These are phyloP conservation scores for Urocitellus parryii DNA, from an alignment of 2,113 vertebrate genomes.

Conservation along the genomic window DNA sequence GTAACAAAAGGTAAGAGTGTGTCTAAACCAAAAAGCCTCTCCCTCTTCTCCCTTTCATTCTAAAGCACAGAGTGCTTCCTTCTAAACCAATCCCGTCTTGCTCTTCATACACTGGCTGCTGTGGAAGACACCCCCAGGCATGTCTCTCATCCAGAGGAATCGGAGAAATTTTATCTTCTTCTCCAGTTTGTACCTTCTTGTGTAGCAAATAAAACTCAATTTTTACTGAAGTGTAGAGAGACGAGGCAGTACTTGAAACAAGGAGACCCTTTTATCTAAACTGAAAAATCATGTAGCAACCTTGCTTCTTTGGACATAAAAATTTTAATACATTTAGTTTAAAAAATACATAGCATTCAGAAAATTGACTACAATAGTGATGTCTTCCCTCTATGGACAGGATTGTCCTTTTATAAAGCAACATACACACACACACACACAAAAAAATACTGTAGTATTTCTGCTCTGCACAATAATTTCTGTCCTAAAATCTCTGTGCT, in stretches of 20 bases:
- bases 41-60: background rate
- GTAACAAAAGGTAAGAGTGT: background rate
- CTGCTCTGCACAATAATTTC: background rate
- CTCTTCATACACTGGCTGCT: background rate
- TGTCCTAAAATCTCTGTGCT: background rate
- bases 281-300: background rate
- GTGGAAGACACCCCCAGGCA: background rate
- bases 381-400: background rate
- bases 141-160: slow-evolving; percentile 5
- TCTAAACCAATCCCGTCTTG: background rate
- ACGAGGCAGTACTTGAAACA: background rate
- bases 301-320: slow-evolving; percentile 18
- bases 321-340: slow-evolving; percentile 17
- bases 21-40: background rate
- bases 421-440: background rate
- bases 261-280: background rate
- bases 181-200: background rate
- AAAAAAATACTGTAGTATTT: background rate
- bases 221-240: background rate
- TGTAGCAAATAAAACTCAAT: slow-evolving; percentile 25
- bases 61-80: background rate
- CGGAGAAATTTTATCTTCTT: background rate
- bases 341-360: background rate
- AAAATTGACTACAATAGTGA: background rate
- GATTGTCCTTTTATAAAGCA: background rate